Evolutionary conservation across 92 coral and sea anemone genomes (phyloP).

Genomic region (Zoanthus sociatus): DNA sequence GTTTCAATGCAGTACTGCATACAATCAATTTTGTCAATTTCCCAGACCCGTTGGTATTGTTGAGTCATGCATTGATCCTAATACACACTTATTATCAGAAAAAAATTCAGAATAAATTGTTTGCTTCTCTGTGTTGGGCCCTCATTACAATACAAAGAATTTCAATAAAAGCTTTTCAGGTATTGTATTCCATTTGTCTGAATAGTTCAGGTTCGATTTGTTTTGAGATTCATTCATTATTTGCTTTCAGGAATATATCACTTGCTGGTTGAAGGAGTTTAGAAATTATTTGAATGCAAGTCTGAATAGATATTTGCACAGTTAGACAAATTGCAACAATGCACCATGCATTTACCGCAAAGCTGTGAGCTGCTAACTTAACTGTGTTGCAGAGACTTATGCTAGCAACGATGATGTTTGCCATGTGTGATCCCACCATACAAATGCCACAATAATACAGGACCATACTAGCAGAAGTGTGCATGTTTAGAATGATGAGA

Average conservation of each 20-base stretch:
- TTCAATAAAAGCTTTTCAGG: too few species aligned
- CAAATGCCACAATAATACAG: conserved; percentile 23
- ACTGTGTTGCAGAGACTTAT: conserved; percentile 3
- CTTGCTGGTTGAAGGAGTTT: conserved; percentile 18
- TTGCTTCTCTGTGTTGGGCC: too few species aligned
- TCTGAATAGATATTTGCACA: conserved; percentile 5
- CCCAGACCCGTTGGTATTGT: too few species aligned
- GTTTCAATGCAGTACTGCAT: too few species aligned
- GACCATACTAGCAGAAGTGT: neutral
- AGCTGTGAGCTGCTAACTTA: neutral
- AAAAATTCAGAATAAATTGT: too few species aligned
- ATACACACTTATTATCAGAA: too few species aligned
- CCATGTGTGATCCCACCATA: neutral
- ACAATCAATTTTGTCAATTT: too few species aligned
- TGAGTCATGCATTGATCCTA: too few species aligned
- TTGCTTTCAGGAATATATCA: neutral
- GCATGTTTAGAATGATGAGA: conserved; percentile 22
- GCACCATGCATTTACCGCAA: conserved; percentile 26
- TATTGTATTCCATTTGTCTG: too few species aligned
- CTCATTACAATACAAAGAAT: too few species aligned
- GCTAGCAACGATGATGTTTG: neutral
- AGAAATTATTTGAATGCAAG: conserved; percentile 12
- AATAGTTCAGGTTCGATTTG: neutral
- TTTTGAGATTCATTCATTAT: neutral
- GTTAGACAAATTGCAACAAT: conserved; percentile 28